These are phyloP conservation scores for Balaeniceps rex DNA, from an alignment of 2,113 vertebrate species.

Conservation along the genomic window DNA sequence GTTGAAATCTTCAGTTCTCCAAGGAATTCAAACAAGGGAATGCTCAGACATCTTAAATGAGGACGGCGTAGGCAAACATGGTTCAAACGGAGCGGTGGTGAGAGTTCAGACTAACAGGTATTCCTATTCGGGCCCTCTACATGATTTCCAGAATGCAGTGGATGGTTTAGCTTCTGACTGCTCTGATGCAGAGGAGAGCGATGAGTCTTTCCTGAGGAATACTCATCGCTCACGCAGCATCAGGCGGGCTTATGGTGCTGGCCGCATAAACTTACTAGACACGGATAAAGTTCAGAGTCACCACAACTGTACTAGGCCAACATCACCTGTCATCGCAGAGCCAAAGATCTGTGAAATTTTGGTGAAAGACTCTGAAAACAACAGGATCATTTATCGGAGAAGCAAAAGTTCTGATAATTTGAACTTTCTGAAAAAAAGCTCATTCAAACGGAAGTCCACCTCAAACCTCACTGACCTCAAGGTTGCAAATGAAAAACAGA, in stretches of 20 bases:
- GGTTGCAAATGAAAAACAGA: constrained; percentile 37
- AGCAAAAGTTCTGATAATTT: constrained; percentile 92
- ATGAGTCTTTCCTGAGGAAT: constrained; percentile 81
- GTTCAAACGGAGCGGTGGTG: constrained; percentile 61
- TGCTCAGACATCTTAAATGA: constrained; percentile 56
- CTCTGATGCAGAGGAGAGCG: constrained; percentile 68
- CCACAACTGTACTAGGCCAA: background rate
- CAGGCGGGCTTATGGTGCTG: constrained; percentile 85
- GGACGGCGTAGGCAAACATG: background rate
- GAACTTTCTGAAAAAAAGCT: constrained; percentile 81
- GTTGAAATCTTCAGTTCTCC: constrained; percentile 87
- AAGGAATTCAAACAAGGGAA: constrained; percentile 87
- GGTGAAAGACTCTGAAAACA: constrained; percentile 64
- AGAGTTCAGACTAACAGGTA: constrained; percentile 31
- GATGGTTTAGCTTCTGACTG: constrained; percentile 70
- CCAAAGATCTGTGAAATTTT: constrained; percentile 53
- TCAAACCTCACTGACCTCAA: constrained; percentile 67
- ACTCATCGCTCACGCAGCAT: constrained; percentile 89
- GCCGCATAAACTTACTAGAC: constrained; percentile 87
- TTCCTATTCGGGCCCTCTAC: background rate
- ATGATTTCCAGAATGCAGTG: constrained; percentile 21
- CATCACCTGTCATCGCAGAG: background rate
- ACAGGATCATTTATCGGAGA: constrained; percentile 73
- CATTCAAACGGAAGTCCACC: constrained; percentile 83
- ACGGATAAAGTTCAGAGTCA: constrained; percentile 22